These are phyloP conservation scores for Hermaeophaga mercurialis DNA, from an alignment of 2,888 invertebrate species.

Conservation along the genomic window DNA sequence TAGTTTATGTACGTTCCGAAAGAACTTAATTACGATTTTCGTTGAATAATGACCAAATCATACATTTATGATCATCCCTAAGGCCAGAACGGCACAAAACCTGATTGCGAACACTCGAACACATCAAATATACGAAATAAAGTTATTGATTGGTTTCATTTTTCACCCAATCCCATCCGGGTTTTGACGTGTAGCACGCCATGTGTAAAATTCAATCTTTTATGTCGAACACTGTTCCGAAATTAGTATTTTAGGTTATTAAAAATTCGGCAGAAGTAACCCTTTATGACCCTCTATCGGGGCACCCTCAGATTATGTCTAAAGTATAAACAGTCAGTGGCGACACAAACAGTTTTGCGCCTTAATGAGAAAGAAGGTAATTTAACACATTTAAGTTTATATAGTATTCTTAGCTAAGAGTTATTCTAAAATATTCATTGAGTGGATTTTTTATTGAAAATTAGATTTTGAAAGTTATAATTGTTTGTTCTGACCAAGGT, in stretches of 20 bases:
- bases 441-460: too few relatives aligned
- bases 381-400: too few relatives aligned
- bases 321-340: not conserved
- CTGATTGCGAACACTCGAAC: constrained; percentile 20
- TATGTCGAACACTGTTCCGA: constrained; percentile 31
- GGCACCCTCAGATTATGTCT: constrained; percentile 7
- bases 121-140: constrained; percentile 19
- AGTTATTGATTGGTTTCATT: constrained; percentile 34
- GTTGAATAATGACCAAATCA: constrained; percentile 19
- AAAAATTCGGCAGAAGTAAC: constrained; percentile 39
- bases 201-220: constrained; percentile 40
- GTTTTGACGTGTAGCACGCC: constrained; percentile 38
- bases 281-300: constrained; percentile 32
- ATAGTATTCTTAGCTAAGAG: too few relatives aligned
- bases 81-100: constrained; percentile 10
- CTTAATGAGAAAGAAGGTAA: too few relatives aligned
- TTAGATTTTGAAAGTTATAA: too few relatives aligned
- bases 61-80: constrained; percentile 3
- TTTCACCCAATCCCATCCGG: constrained; percentile 32
- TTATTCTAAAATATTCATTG: too few relatives aligned
- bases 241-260: constrained; percentile 41
- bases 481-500: too few relatives aligned
- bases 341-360: too few relatives aligned
- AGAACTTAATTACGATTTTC: constrained; percentile 16
- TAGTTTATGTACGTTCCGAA: not conserved